These are phyloP conservation scores for Nannobrachium achirus DNA, from an alignment of 2,113 vertebrate genomes.

Conservation along the genomic window DNA sequence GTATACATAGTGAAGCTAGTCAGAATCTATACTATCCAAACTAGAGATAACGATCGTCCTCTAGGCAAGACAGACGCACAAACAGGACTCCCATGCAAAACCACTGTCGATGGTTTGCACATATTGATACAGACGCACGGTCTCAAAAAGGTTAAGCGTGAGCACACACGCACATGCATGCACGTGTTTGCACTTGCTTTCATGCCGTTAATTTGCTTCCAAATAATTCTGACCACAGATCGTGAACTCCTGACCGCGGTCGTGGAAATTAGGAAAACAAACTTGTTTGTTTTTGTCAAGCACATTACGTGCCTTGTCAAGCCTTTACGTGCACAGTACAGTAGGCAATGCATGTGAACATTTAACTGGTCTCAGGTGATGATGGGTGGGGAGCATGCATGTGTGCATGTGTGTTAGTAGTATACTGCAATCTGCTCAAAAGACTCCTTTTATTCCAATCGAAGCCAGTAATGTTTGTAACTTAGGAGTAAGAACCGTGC, in stretches of 20 bases:
- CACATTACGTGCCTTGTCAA: no score
- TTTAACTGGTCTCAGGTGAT: slow-evolving; percentile 21
- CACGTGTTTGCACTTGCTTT: slow-evolving; percentile 32
- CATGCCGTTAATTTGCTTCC: slow-evolving; percentile 25
- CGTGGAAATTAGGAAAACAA: slow-evolving; percentile 34
- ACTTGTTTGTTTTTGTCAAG: slow-evolving; percentile 28
- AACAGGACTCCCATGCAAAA: no score
- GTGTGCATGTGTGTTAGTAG: background rate
- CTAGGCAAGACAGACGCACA: background rate
- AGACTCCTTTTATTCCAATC: background rate
- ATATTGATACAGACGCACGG: no score
- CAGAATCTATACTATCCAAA: background rate
- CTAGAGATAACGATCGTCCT: background rate
- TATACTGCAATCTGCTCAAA: background rate
- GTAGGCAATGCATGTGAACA: background rate
- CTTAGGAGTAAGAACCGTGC: no score
- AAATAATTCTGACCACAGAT: slow-evolving; percentile 1
- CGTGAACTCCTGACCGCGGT: slow-evolving; percentile 30
- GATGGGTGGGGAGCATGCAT: background rate
- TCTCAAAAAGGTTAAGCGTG: no score
- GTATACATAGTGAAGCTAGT: background rate
- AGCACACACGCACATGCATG: background rate
- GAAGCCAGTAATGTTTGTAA: no score
- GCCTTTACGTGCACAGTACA: background rate
- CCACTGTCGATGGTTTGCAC: no score